Conservation (phyloP, 2,888 invertebrate genomes). For the Dascillus cervinus region DNA sequence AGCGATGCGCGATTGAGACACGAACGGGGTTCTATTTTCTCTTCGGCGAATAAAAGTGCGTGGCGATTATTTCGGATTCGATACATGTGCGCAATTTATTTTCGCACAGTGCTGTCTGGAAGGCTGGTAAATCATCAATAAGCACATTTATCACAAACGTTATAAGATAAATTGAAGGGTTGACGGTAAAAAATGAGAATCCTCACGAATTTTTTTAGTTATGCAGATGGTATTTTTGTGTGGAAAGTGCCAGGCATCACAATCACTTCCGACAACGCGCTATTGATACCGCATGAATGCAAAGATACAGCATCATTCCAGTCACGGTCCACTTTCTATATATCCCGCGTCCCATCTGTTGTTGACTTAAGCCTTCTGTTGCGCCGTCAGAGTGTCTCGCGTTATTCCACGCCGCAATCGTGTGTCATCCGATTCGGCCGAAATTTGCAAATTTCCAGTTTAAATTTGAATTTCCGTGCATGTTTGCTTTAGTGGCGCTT, state of each 20-base stretch:
- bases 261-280: conserved; percentile 11
- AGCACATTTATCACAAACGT: conserved; percentile 6
- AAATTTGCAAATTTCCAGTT: conserved; percentile 14
- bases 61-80: conserved; percentile 1
- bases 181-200: conserved; percentile 6
- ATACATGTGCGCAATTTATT: conserved; percentile 7
- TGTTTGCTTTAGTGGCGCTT: too few species aligned
- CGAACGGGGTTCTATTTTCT: too few species aligned
- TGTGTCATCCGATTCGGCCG: conserved; percentile 12
- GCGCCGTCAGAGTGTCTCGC: conserved; percentile 12
- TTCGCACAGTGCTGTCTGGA: conserved; percentile 3
- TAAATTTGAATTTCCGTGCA: conserved; percentile 16
- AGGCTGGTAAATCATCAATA: conserved; percentile 7
- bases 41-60: not conserved
- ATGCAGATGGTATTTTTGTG: conserved; percentile 1
- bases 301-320: conserved; percentile 14
- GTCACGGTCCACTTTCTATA: conserved; percentile 25
- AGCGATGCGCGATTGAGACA: conserved; percentile 21
- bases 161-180: conserved; percentile 5
- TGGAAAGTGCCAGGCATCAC: too few species aligned
- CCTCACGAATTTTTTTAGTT: conserved; percentile 3
- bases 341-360: conserved; percentile 22
- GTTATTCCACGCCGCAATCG: conserved; percentile 12
- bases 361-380: conserved; percentile 17
- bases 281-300: conserved; percentile 9